A percentile compares a stretch with the other conserved stretches of the same genome.
phyloP scores from a whole-genome alignment of 2,797 vertebrate genomes.

The Sebastes steindachneri region DNA sequence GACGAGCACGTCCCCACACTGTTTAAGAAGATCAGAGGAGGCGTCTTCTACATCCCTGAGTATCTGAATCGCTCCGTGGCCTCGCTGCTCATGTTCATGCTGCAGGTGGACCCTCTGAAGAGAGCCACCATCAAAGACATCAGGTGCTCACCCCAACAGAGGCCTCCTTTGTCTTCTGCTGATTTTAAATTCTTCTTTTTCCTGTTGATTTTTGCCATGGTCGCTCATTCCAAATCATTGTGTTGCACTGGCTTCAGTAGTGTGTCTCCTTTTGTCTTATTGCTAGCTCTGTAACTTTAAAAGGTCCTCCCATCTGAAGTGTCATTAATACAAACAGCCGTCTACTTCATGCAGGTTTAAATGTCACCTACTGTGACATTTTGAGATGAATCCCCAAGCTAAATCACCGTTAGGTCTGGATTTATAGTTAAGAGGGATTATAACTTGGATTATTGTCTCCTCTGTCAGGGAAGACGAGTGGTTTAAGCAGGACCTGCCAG shows the following conservation, averaged over 20 bases:
- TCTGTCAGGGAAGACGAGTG: conserved; percentile 90
- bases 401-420: neutral
- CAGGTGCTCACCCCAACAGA: conserved; percentile 77
- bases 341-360: neutral
- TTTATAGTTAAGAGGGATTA: neutral
- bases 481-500: conserved; percentile 97
- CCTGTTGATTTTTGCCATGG: neutral
- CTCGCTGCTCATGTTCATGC: conserved; percentile 95
- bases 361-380: neutral
- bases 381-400: neutral
- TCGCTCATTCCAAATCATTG: neutral
- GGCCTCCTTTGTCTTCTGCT: neutral
- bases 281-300: neutral
- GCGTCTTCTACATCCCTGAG: conserved; percentile 98
- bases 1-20: conserved; percentile 97
- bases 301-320: neutral
- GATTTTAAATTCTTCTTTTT: neutral
- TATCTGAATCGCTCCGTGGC: conserved; percentile 94
- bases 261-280: neutral
- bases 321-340: neutral
- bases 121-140: conserved; percentile 98
- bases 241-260: neutral
- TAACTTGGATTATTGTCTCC: neutral
- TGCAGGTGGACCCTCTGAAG: conserved; percentile 97
- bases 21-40: conserved; percentile 98